These are phyloP conservation scores for Psittacula echo DNA, from an alignment of 2,797 vertebrate species.

Conservation along the genomic window DNA sequence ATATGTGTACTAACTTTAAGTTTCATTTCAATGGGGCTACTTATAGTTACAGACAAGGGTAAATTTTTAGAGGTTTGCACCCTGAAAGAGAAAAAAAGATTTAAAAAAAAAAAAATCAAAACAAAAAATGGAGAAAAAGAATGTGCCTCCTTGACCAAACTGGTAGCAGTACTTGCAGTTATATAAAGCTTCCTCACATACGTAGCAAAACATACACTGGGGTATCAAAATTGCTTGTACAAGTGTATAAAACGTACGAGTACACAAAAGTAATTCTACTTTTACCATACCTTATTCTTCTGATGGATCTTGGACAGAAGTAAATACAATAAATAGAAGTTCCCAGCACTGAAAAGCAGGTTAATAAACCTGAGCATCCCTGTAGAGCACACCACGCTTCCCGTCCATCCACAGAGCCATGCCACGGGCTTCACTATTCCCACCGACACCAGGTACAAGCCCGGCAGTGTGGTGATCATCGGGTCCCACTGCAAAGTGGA, in stretches of 20 bases:
- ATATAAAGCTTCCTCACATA: background rate
- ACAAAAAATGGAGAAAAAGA: background rate
- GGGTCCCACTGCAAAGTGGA: constrained; percentile 89
- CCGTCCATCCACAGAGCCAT: constrained; percentile 88
- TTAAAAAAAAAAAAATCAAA: background rate
- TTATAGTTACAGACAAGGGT: background rate
- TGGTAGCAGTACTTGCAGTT: background rate
- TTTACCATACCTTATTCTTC: constrained; percentile 86
- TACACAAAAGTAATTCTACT: background rate
- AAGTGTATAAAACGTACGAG: background rate
- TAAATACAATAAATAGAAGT: constrained; percentile 91
- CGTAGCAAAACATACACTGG: accelerated
- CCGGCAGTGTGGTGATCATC: constrained; percentile 96
- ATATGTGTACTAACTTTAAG: accelerated
- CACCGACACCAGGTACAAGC: constrained; percentile 91
- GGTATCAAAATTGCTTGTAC: background rate
- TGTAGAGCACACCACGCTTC: constrained; percentile 86
- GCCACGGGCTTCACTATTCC: constrained; percentile 88
- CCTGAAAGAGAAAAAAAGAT: background rate
- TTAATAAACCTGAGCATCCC: constrained; percentile 96
- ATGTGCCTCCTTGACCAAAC: background rate
- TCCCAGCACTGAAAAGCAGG: constrained; percentile 93
- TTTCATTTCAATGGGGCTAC: background rate
- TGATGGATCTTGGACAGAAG: constrained; percentile 87
- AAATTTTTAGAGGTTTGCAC: background rate